A percentile compares a stretch with the other conserved stretches of the same genome.
Conservation (phyloP, 1,140 invertebrate species). For the Phortica variegata region DNA sequence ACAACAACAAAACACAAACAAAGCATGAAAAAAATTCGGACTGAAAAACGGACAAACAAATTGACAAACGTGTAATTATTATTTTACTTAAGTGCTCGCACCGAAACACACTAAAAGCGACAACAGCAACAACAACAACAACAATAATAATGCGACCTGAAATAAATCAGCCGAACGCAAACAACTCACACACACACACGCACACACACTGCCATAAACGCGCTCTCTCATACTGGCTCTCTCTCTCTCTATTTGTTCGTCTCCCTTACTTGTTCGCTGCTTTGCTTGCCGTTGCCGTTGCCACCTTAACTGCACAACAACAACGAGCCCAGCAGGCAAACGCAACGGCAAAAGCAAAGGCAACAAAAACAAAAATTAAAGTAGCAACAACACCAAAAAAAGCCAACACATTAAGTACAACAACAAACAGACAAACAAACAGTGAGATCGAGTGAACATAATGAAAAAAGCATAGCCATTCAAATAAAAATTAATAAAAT, state of each 20-base stretch:
- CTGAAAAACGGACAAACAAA: slow-evolving; percentile 34
- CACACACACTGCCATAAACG: background rate
- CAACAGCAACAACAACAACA: slow-evolving; percentile 27
- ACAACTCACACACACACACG: slow-evolving; percentile 2
- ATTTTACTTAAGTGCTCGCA: slow-evolving; percentile 56
- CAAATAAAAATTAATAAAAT: slow-evolving; percentile 6
- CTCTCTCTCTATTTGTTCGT: background rate
- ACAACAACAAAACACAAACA: slow-evolving; percentile 25
- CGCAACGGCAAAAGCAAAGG: too few relatives aligned
- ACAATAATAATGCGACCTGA: slow-evolving; percentile 20
- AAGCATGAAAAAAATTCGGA: slow-evolving; percentile 36
- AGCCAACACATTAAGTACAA: background rate
- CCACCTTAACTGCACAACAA: too few relatives aligned
- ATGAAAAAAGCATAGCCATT: too few relatives aligned
- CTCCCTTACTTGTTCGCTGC: slow-evolving; percentile 12
- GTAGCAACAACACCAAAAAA: too few relatives aligned
- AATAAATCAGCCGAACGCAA: slow-evolving; percentile 41
- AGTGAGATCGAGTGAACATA: too few relatives aligned
- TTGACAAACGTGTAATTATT: slow-evolving; percentile 57
- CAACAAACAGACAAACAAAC: background rate
- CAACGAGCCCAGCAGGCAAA: too few relatives aligned
- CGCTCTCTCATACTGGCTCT: slow-evolving; percentile 1
- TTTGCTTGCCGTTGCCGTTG: background rate
- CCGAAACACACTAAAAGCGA: slow-evolving; percentile 44
- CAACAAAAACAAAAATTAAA: too few relatives aligned